Evolutionary conservation across 2,113 vertebrate genomes (phyloP).

Genomic region (Mobula birostris): DNA sequence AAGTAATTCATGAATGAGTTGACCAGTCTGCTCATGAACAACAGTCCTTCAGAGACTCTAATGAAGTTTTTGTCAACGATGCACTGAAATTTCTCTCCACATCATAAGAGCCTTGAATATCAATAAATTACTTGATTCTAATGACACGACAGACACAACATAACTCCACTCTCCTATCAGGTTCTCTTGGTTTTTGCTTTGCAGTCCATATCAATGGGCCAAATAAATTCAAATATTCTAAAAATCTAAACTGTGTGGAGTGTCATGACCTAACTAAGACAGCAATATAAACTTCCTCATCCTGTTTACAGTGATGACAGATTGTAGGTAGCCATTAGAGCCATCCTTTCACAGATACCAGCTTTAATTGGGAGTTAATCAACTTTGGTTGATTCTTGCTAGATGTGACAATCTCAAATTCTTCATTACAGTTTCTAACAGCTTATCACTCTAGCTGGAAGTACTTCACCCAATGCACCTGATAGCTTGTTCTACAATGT

Average conservation of each 20-base stretch:
- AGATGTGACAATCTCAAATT: background rate
- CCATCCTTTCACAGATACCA: background rate
- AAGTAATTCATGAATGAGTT: too few relatives aligned
- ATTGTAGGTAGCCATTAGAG: background rate
- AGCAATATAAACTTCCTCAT: background rate
- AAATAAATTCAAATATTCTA: background rate
- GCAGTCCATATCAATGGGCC: background rate
- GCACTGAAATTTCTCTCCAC: background rate
- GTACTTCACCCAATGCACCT: background rate
- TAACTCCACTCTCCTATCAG: background rate
- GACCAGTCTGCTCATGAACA: too few relatives aligned
- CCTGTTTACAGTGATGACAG: background rate
- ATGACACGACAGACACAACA: background rate
- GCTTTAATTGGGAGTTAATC: background rate
- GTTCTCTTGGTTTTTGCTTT: background rate
- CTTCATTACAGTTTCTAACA: background rate
- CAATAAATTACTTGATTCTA: background rate
- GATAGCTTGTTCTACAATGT: background rate
- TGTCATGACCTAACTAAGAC: background rate
- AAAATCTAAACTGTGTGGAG: background rate
- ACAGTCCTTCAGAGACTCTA: too few relatives aligned
- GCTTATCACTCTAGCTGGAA: background rate
- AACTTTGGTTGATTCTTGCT: background rate
- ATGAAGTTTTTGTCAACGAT: too few relatives aligned
- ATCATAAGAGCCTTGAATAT: background rate